Evolutionary conservation across 2,113 vertebrate genomes (phyloP).

Genomic region (Panthera leo): DNA sequence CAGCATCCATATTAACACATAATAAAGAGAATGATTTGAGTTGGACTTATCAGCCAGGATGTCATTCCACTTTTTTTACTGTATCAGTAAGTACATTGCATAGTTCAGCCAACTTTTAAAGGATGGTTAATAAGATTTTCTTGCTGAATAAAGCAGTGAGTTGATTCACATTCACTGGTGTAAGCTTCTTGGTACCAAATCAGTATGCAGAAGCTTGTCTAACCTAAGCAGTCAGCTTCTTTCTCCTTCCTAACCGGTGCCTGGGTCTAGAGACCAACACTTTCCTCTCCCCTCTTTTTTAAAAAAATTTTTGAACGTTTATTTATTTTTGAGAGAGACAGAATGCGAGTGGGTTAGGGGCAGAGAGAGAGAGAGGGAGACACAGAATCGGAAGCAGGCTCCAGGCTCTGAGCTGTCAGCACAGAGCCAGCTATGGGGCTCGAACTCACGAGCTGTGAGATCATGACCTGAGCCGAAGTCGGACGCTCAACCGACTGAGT

Average conservation of each 20-base stretch:
- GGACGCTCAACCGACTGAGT: too few species aligned
- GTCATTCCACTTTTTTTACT: neutral
- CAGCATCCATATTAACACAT: neutral
- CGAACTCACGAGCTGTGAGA: too few species aligned
- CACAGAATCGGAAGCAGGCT: too few species aligned
- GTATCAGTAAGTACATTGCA: neutral
- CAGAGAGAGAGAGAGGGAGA: too few species aligned
- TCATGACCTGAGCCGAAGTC: too few species aligned
- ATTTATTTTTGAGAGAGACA: too few species aligned
- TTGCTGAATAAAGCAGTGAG: neutral
- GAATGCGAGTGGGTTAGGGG: too few species aligned
- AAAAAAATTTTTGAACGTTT: neutral
- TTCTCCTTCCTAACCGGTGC: neutral
- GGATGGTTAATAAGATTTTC: neutral
- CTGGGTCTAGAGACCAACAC: neutral
- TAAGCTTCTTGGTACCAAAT: neutral
- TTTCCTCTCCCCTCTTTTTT: neutral
- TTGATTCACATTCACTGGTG: neutral
- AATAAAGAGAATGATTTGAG: neutral
- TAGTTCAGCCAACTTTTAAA: neutral
- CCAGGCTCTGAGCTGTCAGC: too few species aligned
- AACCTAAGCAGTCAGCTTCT: neutral
- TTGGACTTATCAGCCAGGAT: neutral
- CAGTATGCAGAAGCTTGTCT: neutral
- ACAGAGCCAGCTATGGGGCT: too few species aligned